Evolutionary conservation across 2,113 vertebrate genomes (phyloP).

Genomic region (Ariopsis seemanni): DNA sequence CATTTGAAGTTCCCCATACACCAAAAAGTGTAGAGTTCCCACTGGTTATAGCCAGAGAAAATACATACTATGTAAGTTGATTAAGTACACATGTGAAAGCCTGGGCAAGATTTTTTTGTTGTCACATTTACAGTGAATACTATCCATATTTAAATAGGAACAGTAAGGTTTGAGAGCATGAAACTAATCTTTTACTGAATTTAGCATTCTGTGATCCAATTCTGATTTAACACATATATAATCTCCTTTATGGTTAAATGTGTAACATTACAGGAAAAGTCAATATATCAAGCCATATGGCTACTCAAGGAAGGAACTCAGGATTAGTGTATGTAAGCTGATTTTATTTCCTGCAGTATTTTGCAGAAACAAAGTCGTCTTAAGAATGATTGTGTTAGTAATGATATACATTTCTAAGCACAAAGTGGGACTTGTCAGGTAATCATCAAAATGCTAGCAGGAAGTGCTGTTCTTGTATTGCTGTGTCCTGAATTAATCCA

Average conservation of each 20-base stretch:
- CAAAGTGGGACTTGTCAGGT: neutral
- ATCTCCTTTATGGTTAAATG: neutral
- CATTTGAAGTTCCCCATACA: constrained; percentile 22
- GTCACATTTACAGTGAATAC: neutral
- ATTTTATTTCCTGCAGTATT: constrained; percentile 36
- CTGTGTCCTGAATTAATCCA: constrained; percentile 1
- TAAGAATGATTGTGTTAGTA: constrained; percentile 8
- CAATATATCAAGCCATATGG: constrained; percentile 53
- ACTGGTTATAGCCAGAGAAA: neutral
- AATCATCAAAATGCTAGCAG: constrained; percentile 17
- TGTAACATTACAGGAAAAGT: constrained; percentile 56
- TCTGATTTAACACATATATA: neutral
- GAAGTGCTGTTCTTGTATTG: constrained; percentile 28
- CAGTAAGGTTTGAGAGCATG: neutral
- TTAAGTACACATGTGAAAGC: neutral
- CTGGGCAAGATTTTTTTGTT: neutral
- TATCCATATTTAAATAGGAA: neutral
- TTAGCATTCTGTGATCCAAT: neutral
- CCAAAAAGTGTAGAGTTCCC: neutral
- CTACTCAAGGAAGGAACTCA: constrained; percentile 60
- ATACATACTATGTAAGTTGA: neutral
- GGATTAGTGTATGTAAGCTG: constrained; percentile 42
- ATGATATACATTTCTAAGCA: neutral
- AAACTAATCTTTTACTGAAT: neutral
- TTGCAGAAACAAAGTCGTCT: neutral